A percentile compares a stretch with the other conserved stretches of the same genome.
These are phyloP conservation scores for Patella caerulea DNA, from an alignment of 2,888 invertebrate genomes.

Conservation along the genomic window DNA sequence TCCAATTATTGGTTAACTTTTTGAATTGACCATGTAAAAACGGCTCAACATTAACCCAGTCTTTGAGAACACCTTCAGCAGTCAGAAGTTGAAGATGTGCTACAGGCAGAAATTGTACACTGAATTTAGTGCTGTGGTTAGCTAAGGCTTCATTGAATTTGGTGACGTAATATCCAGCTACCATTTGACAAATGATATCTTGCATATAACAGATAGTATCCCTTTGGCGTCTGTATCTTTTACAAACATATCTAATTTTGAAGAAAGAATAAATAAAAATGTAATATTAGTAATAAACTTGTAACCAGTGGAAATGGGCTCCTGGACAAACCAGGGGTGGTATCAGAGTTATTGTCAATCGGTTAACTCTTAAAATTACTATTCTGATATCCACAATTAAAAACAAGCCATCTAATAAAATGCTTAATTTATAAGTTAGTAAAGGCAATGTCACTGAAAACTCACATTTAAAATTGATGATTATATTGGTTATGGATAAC, in stretches of 20 bases:
- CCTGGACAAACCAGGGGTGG: too few species aligned
- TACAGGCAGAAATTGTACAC: conserved; percentile 32
- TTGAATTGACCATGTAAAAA: conserved; percentile 35
- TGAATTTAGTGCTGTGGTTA: conserved; percentile 17
- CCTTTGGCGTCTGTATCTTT: conserved; percentile 31
- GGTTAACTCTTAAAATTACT: too few species aligned
- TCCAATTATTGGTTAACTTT: conserved; percentile 38
- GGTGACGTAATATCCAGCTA: conserved; percentile 38
- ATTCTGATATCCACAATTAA: too few species aligned
- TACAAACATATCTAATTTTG: conserved; percentile 36
- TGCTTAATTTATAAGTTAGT: too few species aligned
- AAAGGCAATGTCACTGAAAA: too few species aligned
- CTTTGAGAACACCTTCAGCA: conserved; percentile 24
- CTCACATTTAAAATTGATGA: too few species aligned
- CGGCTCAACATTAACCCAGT: conserved; percentile 40
- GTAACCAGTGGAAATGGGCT: too few species aligned
- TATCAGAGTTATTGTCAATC: too few species aligned
- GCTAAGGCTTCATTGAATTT: conserved; percentile 36
- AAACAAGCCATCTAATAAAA: too few species aligned
- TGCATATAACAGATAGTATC: conserved; percentile 31
- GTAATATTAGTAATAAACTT: too few species aligned
- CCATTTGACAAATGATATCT: conserved; percentile 41
- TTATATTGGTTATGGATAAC: too few species aligned
- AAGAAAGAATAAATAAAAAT: too few species aligned
- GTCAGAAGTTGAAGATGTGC: conserved; percentile 30